Evolutionary conservation across 2,797 vertebrate genomes (phyloP).

Genomic region (Chaetophractus vellerosus): DNA sequence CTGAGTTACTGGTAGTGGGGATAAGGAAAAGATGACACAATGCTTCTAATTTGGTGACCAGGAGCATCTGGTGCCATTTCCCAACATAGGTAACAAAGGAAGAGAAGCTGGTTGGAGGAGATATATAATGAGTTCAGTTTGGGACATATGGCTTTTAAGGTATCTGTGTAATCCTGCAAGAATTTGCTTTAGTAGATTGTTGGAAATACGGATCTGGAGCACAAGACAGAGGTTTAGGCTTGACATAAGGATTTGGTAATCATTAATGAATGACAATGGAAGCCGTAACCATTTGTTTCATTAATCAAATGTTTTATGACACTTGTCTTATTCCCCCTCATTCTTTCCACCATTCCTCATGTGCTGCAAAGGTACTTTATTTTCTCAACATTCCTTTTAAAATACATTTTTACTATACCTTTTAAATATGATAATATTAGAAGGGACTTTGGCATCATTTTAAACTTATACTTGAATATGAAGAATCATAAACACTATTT

Average conservation of each 20-base stretch:
- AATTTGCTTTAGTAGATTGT: neutral
- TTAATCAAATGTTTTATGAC: neutral
- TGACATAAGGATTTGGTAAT: neutral
- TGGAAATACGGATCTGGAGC: neutral
- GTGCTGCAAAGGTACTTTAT: neutral
- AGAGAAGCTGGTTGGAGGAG: neutral
- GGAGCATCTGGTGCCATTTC: neutral
- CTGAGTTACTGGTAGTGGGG: neutral
- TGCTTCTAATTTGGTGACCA: neutral
- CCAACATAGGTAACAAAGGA: neutral
- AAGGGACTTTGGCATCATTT: neutral
- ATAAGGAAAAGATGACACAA: neutral
- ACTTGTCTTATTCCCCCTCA: neutral
- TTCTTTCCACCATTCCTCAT: neutral
- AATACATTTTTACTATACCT: neutral
- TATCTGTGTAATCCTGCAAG: neutral
- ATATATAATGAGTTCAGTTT: neutral
- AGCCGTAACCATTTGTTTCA: neutral
- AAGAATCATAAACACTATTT: neutral
- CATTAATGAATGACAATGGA: neutral
- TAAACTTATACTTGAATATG: neutral
- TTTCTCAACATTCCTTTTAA: neutral
- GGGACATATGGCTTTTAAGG: neutral
- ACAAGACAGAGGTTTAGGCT: neutral
- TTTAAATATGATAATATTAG: constrained; percentile 27